Conservation (phyloP, 2,888 invertebrate species). For the Eupelmus urozonus region DNA sequence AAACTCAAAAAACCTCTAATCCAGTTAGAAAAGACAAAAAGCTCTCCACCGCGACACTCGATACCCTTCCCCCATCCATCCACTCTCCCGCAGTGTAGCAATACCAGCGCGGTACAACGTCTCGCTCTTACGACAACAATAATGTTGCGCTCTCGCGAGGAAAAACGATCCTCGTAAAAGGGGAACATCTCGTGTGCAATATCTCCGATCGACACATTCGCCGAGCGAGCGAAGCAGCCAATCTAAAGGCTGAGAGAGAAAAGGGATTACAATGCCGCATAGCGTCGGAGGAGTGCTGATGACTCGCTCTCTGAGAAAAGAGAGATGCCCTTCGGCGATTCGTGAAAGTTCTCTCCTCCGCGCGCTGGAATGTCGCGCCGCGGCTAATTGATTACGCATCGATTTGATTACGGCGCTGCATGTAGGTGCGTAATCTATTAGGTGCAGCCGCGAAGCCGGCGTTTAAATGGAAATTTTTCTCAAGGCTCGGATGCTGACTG, state of each 20-base stretch:
- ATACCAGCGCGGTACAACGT: neutral
- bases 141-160: neutral
- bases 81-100: too few species aligned
- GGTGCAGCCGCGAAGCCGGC: too few species aligned
- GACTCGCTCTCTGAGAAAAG: neutral
- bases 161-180: constrained; percentile 22
- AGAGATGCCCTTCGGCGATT: constrained; percentile 42
- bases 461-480: too few species aligned
- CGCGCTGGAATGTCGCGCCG: constrained; percentile 23
- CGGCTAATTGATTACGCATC: constrained; percentile 3
- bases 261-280: too few species aligned
- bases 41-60: too few species aligned
- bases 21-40: too few species aligned
- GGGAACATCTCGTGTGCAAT: neutral
- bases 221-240: neutral
- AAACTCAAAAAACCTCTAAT: too few species aligned
- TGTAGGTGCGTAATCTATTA: too few species aligned
- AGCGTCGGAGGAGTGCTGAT: constrained; percentile 11
- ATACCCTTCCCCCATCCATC: too few species aligned
- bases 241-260: too few species aligned
- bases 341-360: constrained; percentile 47
- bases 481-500: too few species aligned
- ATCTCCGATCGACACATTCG: neutral
- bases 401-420: neutral
- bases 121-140: constrained; percentile 25